These are phyloP conservation scores for Orius insidiosus DNA, from an alignment of 1,140 invertebrate species.

Conservation along the genomic window DNA sequence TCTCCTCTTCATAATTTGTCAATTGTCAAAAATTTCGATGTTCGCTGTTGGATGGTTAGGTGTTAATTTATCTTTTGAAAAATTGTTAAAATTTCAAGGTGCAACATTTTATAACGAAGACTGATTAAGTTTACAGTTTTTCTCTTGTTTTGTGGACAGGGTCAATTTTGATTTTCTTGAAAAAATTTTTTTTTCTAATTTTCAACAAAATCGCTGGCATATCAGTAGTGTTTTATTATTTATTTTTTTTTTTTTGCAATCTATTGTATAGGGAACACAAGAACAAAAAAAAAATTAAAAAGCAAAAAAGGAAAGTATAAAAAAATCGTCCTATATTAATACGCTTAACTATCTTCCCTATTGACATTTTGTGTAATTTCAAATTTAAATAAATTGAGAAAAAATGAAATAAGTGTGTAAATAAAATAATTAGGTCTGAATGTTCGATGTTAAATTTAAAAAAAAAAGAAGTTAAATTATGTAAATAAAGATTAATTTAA, in stretches of 20 bases:
- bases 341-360: constrained; percentile 16
- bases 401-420: no score
- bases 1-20: neutral
- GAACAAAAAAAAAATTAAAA: constrained; percentile 8
- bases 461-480: no score
- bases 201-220: neutral
- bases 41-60: no score
- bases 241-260: constrained; percentile 5
- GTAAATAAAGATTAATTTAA: no score
- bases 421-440: no score
- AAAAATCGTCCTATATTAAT: constrained; percentile 10
- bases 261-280: constrained; percentile 1
- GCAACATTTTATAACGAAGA: neutral
- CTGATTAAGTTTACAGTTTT: neutral
- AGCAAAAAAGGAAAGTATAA: constrained; percentile 2
- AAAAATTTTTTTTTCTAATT: neutral
- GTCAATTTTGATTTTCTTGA: neutral
- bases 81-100: neutral
- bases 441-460: no score
- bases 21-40: neutral
- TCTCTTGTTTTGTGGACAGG: constrained; percentile 6
- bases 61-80: neutral
- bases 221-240: constrained; percentile 1
- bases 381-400: no score
- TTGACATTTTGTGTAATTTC: no score